Evolutionary conservation across 2,888 invertebrate species (phyloP).

Genomic region (Corythucha ciliata): DNA sequence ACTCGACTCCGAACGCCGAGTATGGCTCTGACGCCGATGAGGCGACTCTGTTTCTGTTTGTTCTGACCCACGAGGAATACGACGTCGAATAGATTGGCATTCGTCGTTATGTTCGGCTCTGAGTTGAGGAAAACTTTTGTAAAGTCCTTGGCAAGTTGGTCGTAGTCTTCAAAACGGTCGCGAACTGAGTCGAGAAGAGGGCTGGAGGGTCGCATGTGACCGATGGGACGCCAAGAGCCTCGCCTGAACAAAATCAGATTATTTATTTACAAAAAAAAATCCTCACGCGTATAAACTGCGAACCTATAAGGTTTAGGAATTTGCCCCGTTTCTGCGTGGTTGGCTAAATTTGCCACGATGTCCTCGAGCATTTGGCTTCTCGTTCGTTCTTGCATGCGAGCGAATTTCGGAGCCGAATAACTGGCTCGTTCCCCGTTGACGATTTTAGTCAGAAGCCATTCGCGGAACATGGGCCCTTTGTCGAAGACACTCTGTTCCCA

Average conservation of each 20-base stretch:
- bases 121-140: constrained; percentile 78
- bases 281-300: no score
- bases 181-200: constrained; percentile 84
- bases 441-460: constrained; percentile 88
- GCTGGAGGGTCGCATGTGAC: constrained; percentile 87
- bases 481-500: constrained; percentile 93
- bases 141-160: constrained; percentile 86
- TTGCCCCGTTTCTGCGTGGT: constrained; percentile 90
- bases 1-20: constrained; percentile 83
- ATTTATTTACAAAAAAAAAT: no score
- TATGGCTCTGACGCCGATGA: constrained; percentile 85
- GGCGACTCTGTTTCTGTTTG: constrained; percentile 72
- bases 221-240: constrained; percentile 89
- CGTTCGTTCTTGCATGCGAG: constrained; percentile 87
- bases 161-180: constrained; percentile 90
- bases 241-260: constrained; percentile 41
- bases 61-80: constrained; percentile 85
- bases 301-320: constrained; percentile 87
- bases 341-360: constrained; percentile 84
- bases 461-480: constrained; percentile 89
- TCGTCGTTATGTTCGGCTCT: constrained; percentile 64
- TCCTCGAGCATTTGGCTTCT: constrained; percentile 84
- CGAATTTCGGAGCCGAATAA: constrained; percentile 90
- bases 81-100: constrained; percentile 80
- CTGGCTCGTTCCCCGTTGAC: constrained; percentile 89